Conservation (phyloP, 2,797 vertebrate species). For the Diplodus puntazzo region DNA sequence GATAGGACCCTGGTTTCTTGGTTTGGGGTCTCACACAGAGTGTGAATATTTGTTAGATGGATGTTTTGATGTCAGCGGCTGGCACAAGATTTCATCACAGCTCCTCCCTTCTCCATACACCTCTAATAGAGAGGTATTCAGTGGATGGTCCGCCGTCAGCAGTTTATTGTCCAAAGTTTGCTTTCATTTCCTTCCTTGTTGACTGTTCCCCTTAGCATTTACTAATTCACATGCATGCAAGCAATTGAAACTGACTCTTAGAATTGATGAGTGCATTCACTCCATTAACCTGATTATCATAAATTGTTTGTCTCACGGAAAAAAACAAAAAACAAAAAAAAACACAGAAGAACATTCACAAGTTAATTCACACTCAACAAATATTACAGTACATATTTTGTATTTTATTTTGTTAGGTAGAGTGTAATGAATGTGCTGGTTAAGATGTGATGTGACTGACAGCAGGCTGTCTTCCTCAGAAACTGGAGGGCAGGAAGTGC, state of each 20-base stretch:
- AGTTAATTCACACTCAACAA: not conserved
- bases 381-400: too few species aligned
- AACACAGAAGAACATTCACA: not conserved
- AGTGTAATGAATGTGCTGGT: not conserved
- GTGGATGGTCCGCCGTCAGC: not conserved
- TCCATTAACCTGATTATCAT: not conserved
- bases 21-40: constrained; percentile 19
- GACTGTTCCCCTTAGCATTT: too few species aligned
- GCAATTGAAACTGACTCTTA: not conserved
- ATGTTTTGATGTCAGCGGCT: constrained; percentile 37
- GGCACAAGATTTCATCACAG: constrained; percentile 15
- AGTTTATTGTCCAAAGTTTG: not conserved
- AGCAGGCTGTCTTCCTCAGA: not conserved
- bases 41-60: constrained; percentile 44
- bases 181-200: not conserved
- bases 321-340: not conserved
- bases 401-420: not conserved
- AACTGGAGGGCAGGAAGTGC: not conserved
- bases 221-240: not conserved
- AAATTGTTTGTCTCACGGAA: not conserved
- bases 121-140: not conserved
- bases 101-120: not conserved
- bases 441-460: too few species aligned
- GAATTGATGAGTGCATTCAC: not conserved
- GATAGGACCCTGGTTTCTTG: constrained; percentile 44